Evolutionary conservation across 2,113 vertebrate genomes (phyloP).

Genomic region (Grantiella picta): DNA sequence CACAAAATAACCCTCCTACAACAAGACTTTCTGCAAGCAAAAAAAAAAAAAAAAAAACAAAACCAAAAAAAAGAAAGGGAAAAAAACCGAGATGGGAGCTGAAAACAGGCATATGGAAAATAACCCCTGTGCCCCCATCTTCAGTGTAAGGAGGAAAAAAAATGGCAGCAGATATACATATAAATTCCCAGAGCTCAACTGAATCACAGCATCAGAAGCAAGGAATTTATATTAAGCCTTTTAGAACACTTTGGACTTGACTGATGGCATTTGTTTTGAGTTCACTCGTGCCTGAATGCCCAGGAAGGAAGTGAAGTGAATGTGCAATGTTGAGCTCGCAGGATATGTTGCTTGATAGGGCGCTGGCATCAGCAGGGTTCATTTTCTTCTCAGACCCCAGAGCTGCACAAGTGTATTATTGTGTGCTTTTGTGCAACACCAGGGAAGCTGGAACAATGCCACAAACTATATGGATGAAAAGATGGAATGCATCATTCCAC

Average conservation of each 20-base stretch:
- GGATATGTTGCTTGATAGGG: slow-evolving; percentile 47
- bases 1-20: background rate
- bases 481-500: slow-evolving; percentile 39
- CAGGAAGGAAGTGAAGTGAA: slow-evolving; percentile 62
- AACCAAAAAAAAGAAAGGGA: background rate
- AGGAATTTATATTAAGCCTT: slow-evolving; percentile 42
- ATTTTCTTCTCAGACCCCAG: slow-evolving; percentile 33
- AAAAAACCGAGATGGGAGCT: background rate
- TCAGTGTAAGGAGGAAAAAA: background rate
- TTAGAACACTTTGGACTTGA: background rate
- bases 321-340: slow-evolving; percentile 33
- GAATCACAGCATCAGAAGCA: slow-evolving; percentile 4
- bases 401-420: slow-evolving; percentile 53
- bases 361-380: slow-evolving; percentile 42
- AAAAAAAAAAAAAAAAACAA: background rate
- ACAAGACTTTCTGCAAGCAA: background rate
- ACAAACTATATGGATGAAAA: slow-evolving; percentile 51
- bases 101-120: background rate
- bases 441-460: slow-evolving; percentile 55
- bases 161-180: background rate
- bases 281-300: slow-evolving; percentile 14
- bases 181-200: slow-evolving; percentile 1
- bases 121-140: background rate
- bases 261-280: slow-evolving; percentile 45
- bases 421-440: slow-evolving; percentile 41